These are phyloP conservation scores for Ammodytes dubius DNA, from an alignment of 2,113 vertebrate species.

Conservation along the genomic window DNA sequence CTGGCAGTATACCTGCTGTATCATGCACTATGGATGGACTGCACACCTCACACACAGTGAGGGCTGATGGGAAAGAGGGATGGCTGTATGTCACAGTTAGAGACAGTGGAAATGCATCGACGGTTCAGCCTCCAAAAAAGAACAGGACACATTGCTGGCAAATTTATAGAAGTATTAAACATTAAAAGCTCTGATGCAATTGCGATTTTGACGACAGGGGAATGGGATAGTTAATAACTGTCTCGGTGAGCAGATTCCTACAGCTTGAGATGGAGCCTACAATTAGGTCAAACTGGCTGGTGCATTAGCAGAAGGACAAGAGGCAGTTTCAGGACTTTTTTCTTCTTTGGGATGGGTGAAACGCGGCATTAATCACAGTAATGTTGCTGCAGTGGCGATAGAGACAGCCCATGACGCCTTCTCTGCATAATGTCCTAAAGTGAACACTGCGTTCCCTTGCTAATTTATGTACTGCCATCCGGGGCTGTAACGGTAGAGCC, in stretches of 20 bases:
- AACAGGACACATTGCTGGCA: slow-evolving; percentile 66
- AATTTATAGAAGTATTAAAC: slow-evolving; percentile 83
- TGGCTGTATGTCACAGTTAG: slow-evolving; percentile 61
- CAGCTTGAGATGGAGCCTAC: slow-evolving; percentile 64
- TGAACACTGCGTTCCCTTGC: slow-evolving; percentile 67
- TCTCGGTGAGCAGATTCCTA: slow-evolving; percentile 62
- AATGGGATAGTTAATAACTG: slow-evolving; percentile 76
- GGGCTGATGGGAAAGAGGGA: slow-evolving; percentile 42
- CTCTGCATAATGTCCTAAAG: slow-evolving; percentile 78
- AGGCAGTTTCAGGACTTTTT: slow-evolving; percentile 73
- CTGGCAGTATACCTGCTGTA: slow-evolving; percentile 18
- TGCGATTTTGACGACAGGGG: slow-evolving; percentile 71
- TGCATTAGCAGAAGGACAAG: slow-evolving; percentile 74
- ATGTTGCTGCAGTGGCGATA: slow-evolving; percentile 72
- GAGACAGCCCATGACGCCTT: slow-evolving; percentile 69
- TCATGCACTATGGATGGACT: slow-evolving; percentile 22
- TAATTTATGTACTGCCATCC: slow-evolving; percentile 81
- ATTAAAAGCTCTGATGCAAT: slow-evolving; percentile 76
- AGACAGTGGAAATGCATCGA: slow-evolving; percentile 45
- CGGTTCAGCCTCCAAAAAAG: slow-evolving; percentile 48
- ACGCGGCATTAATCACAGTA: slow-evolving; percentile 80
- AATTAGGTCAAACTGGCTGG: slow-evolving; percentile 79
- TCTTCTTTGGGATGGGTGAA: slow-evolving; percentile 71
- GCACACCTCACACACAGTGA: slow-evolving; percentile 35
- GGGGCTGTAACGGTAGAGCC: slow-evolving; percentile 65